Percentiles rank a stretch among this genome's conserved stretches.
These are phyloP conservation scores for Zootoca vivipara DNA, from an alignment of 2,113 vertebrate species.

Conservation along the genomic window DNA sequence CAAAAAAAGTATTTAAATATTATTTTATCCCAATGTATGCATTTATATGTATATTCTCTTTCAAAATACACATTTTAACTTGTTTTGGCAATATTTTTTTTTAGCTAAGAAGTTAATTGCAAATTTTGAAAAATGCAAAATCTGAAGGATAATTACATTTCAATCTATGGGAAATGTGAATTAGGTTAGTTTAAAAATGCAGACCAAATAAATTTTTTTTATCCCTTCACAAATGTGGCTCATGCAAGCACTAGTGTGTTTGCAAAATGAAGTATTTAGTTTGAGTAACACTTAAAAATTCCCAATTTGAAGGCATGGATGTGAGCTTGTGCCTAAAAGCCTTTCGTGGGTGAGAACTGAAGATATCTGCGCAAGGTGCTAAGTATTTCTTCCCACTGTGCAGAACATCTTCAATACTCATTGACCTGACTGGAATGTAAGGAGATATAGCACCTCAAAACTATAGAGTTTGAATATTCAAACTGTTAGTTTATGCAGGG, in stretches of 20 bases:
- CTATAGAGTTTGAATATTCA: not conserved
- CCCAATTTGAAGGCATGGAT: not conserved
- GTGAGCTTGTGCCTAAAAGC: slow-evolving; percentile 4
- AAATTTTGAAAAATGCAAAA: too few relatives aligned
- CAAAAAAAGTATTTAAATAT: too few relatives aligned
- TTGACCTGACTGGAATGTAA: slow-evolving; percentile 12
- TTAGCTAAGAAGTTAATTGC: too few relatives aligned
- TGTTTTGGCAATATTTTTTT: too few relatives aligned
- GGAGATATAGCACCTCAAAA: not conserved
- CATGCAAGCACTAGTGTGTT: not conserved
- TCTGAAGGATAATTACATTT: too few relatives aligned
- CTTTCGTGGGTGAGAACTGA: not conserved
- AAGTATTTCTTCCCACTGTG: slow-evolving; percentile 11
- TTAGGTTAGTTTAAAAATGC: too few relatives aligned
- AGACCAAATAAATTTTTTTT: too few relatives aligned
- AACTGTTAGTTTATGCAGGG: not conserved
- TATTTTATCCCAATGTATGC: too few relatives aligned
- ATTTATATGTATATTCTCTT: too few relatives aligned
- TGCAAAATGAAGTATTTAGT: not conserved
- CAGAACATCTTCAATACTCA: not conserved
- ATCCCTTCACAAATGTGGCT: not conserved
- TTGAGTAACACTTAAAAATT: not conserved
- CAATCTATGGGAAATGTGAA: too few relatives aligned
- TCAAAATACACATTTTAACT: too few relatives aligned
- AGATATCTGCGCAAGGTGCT: slow-evolving; percentile 5